Base-by-base conservation (phyloP, 2,797 vertebrate genomes). In the Scarus forsteni region DNA sequence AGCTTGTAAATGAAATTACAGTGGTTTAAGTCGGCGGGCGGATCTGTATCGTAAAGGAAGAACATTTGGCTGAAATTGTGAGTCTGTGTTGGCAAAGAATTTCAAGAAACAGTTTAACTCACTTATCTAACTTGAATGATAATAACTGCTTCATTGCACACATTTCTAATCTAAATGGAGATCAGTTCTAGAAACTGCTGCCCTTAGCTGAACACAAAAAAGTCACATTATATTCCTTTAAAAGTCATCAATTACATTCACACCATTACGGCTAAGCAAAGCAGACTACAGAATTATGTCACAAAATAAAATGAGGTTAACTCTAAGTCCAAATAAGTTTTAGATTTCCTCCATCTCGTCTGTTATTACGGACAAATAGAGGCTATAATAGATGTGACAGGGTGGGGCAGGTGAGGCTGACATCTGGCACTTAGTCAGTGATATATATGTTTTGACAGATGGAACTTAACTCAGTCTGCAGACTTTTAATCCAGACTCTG, bases 331-430 rank as follows among this genome's bases (percentile, higher is more conserved):
- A 36, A n/a, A 42, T 19, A 45, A 62, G 27, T 35, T 59, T 61
- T 3, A 44, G 55, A 45, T 38, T 18, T 16, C 18, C 67, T 75
- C 15, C 40, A 54, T 0, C 45, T 7, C 9, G 49, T 60, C 60
- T 46, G 39, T 38, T 14, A 18, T 50, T 68, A 70, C 50, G 60
- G 45, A n/a, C n/a, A n/a, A 18, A 35, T 55, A 69, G 78, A 68
- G 73, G 44, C 63, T 71, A 10, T 46, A 59, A 5, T 12, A 52
- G 1, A 39, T 59, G 46, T 60, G 53, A 55, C 52, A 52, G 46
- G 12, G 36, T 54, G 8, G 35, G 72, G 52, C 54, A 53, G 70
- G 52, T 5, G 46, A 48, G 39, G 56, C 42, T 70, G 57, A 69
- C 27, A 52, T 12, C 64, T 3, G 18, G 35, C 19, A n/a, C 61